Percentiles rank a stretch among this genome's conserved stretches.
phyloP scores from a whole-genome alignment of 1,140 invertebrate species.

The Cyphomyrmex costatus region DNA sequence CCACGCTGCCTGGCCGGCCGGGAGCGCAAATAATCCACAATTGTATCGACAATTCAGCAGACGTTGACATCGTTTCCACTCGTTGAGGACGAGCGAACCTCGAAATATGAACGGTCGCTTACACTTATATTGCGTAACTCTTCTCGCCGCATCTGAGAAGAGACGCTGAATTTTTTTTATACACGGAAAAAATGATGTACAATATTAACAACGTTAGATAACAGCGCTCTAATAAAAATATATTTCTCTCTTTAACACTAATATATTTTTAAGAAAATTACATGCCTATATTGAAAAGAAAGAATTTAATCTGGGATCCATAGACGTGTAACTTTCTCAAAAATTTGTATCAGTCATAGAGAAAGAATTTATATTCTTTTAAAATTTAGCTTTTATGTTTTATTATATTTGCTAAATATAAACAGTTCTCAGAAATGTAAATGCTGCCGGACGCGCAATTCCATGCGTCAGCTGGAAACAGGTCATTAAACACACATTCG shows the following conservation, averaged over 20 bases:
- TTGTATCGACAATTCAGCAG: conserved; percentile 60
- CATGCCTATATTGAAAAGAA: neutral
- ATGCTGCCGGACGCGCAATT: neutral
- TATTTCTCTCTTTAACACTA: too few species aligned
- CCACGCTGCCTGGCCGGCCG: conserved; percentile 33
- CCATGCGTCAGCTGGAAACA: neutral
- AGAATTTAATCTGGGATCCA: neutral
- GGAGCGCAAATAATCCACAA: conserved; percentile 67
- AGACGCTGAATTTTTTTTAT: neutral
- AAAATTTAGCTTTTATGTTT: neutral
- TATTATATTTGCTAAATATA: neutral
- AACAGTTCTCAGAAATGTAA: neutral
- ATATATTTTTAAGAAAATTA: neutral
- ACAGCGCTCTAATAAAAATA: too few species aligned
- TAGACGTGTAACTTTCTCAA: neutral
- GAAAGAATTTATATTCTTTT: neutral
- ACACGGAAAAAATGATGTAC: too few species aligned
- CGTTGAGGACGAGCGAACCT: neutral
- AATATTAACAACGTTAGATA: too few species aligned
- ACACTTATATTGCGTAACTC: neutral
- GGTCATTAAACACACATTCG: conserved; percentile 2
- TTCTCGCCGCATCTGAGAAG: neutral
- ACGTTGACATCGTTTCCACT: conserved; percentile 29
- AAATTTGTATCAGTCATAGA: neutral
- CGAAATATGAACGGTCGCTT: neutral